Base-by-base conservation (phyloP, 2,113 vertebrate species). In the Neogobius melanostomus region DNA sequence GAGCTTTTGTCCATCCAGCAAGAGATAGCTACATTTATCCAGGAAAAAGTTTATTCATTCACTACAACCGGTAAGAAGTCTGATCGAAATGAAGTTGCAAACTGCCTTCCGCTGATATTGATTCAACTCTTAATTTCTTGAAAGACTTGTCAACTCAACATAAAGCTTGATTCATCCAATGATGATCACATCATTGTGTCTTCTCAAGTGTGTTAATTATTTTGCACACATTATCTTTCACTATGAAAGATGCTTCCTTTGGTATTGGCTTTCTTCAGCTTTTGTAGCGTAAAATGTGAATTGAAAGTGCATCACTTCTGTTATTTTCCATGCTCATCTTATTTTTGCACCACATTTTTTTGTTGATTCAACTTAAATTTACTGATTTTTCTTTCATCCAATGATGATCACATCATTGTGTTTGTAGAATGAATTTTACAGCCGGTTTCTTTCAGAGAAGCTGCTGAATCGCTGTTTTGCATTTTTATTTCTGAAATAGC, bases 1-100 rank as follows among this genome's bases (percentile, higher is more conserved):
- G 92, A 96, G 76, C 92, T 98, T 83, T 90, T 92, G 46, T 90
- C 86, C 0, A 72, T 95, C 76, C 93, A 96, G 74, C 91, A 85
- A 15, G 82, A 90, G 56, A 80, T 91, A 70, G 85, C 89, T 59
- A 81, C 86, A 72, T 91, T 92, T 82, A 76, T 93, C 71, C 71
- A 86, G 71, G 79, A 82, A 8, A 78, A 81, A 79, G 84, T 89
- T 84, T 79, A 52, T 83, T 79, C 56, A 14, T 59, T 82, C 78
- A 72, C 77, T 59, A 80, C 86, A 53, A 81, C 85, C 76, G 92
- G 91, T 92, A 92, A 93, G 92, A 86, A 66, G 54, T 68, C 28
- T 68, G 68, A 59, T 8, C 66, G 51, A 77, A 56, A 72, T 66
- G 54, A 71, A 75, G 28, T 36, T 66, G 57, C 64, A 69, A 66